Evolutionary conservation across 2,888 invertebrate species (phyloP).

Genomic region (Sarcophaga rosellei): DNA sequence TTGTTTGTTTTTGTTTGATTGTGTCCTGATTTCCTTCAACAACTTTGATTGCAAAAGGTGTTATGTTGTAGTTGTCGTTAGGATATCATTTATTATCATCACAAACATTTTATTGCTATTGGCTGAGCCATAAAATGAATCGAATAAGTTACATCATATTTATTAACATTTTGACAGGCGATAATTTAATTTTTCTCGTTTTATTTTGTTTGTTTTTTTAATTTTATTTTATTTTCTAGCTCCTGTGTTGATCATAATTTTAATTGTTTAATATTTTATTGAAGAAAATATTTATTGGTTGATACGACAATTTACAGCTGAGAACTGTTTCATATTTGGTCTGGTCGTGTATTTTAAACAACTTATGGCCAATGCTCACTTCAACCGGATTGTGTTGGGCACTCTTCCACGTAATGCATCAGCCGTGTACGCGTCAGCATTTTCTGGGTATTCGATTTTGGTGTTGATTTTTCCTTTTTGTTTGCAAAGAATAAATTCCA

Average conservation of each 20-base stretch:
- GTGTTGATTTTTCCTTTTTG: no score
- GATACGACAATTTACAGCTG: no score
- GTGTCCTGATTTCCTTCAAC: neutral
- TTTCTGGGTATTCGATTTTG: no score
- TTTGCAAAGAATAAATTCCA: no score
- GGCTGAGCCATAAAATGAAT: neutral
- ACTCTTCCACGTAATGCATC: no score
- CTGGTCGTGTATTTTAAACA: no score
- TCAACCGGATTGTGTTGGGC: no score
- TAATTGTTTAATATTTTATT: no score
- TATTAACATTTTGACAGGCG: constrained; percentile 49
- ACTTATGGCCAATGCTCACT: no score
- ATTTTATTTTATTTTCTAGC: neutral
- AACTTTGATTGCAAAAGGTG: neutral
- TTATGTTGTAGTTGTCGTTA: neutral
- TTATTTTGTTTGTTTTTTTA: neutral
- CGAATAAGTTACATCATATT: constrained; percentile 22
- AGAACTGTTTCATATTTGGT: no score
- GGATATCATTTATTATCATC: constrained; percentile 39
- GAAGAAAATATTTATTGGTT: no score
- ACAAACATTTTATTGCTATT: constrained; percentile 3
- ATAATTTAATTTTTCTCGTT: constrained; percentile 10
- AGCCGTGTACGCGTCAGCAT: no score
- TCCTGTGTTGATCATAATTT: neutral
- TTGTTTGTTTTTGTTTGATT: neutral